Percentiles rank a stretch among this genome's conserved stretches.
These are phyloP conservation scores for Rhizomys pruinosus DNA, from an alignment of 2,113 vertebrate species.

Conservation along the genomic window DNA sequence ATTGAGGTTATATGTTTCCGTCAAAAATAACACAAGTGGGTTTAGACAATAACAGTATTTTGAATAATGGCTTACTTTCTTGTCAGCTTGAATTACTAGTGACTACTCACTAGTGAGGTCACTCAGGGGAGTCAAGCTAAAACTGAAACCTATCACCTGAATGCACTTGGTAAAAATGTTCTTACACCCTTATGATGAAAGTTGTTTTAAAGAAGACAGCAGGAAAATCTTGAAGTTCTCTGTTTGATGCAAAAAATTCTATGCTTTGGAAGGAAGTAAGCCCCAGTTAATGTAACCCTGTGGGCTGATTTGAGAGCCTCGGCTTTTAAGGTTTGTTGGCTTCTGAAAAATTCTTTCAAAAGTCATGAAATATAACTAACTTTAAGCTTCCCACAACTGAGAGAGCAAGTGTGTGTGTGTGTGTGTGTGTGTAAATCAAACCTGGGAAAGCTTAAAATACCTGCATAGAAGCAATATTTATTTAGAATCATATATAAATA, in stretches of 20 bases:
- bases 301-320: neutral
- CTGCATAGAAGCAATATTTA: slow-evolving; percentile 22
- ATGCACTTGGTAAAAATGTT: too few relatives aligned
- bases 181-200: too few relatives aligned
- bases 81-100: neutral
- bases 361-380: neutral
- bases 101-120: neutral
- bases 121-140: too few relatives aligned
- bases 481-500: slow-evolving; percentile 39
- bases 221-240: neutral
- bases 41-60: slow-evolving; percentile 34
- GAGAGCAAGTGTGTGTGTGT: neutral
- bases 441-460: neutral
- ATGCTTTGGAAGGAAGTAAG: neutral
- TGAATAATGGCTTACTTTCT: slow-evolving; percentile 48
- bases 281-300: neutral
- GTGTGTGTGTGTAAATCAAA: slow-evolving; percentile 4
- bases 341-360: slow-evolving; percentile 15
- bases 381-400: neutral
- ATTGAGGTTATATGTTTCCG: slow-evolving; percentile 75
- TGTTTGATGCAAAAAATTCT: neutral
- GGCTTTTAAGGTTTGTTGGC: neutral
- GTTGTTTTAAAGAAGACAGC: neutral
- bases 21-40: slow-evolving; percentile 50
- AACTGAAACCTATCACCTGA: too few relatives aligned